Evolutionary conservation across 1,140 invertebrate genomes (phyloP), one percentile per base, ranked within the genome.

Genomic region (Drosophila rhopaloa): DNA sequence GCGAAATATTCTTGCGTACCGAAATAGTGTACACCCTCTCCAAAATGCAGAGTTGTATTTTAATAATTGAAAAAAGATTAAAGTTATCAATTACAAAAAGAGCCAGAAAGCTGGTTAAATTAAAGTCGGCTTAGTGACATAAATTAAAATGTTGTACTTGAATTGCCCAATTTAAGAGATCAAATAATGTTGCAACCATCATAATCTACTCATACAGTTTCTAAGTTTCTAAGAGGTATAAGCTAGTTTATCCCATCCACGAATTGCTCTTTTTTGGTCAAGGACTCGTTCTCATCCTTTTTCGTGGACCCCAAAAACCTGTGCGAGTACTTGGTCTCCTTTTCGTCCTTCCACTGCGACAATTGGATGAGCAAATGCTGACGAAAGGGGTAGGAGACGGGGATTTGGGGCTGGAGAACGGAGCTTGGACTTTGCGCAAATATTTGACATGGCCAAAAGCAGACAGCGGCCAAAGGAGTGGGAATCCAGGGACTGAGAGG

Each of bases 401-500:
- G 41, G 40, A 24, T 24, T 16, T 35, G 54, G 57, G 57, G 58
- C 55, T 47, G 59, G 27, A 51, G 37, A 32, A 47, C 24, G 50
- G 14, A 58, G 65, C 70, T 72, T 41, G 81, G 81, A 84, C 81
- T 77, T 85, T 85, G 81, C 80, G 62, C 81, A 84, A 84, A 84
- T 84, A 84, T 84, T 84, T 85, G 81, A 85, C 76, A 84, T 76
- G 81, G 76, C 68, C 81, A 74, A 71, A 78, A 81, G 65, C 67
- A 66, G 70, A 71, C 29, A 59, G 75, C 43, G 38, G 63, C 58
- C 37, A 66, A 41, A 46, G 43, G 38, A 48, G 43, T 27, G 24
- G 40, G 29, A 38, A 43, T 3, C 43, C 46, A 14, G 27, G 32
- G 14, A 32, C 46, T 19, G 10, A 6, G 40, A 14, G 6, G 19